phyloP scores from a whole-genome alignment of 1,140 invertebrate genomes.

The Drosophila busckii region DNA sequence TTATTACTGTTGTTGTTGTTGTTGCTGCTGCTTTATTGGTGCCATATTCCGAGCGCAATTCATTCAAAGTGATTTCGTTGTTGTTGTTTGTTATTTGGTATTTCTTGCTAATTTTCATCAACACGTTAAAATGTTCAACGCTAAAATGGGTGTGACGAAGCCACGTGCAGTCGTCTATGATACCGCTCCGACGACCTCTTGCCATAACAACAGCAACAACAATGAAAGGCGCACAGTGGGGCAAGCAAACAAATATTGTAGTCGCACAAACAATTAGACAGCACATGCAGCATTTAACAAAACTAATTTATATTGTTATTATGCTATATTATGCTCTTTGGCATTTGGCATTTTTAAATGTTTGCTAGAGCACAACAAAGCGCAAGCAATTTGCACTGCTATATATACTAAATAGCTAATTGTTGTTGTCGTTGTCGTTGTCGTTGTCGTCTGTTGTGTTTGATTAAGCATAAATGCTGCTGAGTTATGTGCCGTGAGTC shows the following conservation, averaged over 20 bases:
- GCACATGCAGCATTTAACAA: too few species aligned
- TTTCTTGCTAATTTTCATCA: constrained; percentile 49
- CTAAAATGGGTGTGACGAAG: constrained; percentile 58
- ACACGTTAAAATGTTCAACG: constrained; percentile 43
- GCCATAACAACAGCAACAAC: constrained; percentile 7
- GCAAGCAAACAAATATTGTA: too few species aligned
- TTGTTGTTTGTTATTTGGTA: constrained; percentile 42
- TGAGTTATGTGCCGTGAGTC: constrained; percentile 51
- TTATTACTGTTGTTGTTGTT: constrained; percentile 23
- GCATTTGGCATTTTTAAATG: too few species aligned
- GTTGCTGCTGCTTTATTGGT: constrained; percentile 46
- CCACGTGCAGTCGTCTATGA: constrained; percentile 48
- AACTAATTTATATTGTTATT: too few species aligned
- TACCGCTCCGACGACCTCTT: neutral
- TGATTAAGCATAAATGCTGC: constrained; percentile 53
- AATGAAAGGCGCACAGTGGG: constrained; percentile 24
- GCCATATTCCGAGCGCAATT: constrained; percentile 57
- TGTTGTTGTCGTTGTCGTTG: constrained; percentile 36
- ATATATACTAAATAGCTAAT: too few species aligned
- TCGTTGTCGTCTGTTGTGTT: constrained; percentile 23
- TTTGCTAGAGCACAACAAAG: too few species aligned
- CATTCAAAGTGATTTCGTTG: constrained; percentile 45
- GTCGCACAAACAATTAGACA: too few species aligned
- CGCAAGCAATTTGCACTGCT: too few species aligned
- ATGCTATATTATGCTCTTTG: too few species aligned